These are phyloP conservation scores for Cricetomys ansorgei DNA, from an alignment of 2,113 vertebrate genomes.

Conservation along the genomic window DNA sequence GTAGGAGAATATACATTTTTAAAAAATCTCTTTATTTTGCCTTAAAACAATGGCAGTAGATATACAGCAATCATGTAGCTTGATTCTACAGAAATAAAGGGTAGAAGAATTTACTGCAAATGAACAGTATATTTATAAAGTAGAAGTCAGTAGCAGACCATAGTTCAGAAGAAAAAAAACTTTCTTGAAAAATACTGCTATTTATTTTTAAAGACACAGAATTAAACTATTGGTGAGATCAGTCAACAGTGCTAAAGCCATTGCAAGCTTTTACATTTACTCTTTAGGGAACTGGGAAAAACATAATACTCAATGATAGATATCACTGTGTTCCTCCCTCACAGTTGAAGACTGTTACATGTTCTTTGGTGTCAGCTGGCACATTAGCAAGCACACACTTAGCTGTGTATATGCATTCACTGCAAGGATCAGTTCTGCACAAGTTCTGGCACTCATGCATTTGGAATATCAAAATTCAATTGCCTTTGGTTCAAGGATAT, in stretches of 20 bases:
- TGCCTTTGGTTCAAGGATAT: background rate
- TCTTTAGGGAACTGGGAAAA: background rate
- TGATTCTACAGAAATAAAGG: conserved; percentile 49
- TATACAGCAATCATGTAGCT: background rate
- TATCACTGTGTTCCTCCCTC: background rate
- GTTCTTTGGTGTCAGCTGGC: background rate
- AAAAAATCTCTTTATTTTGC: conserved; percentile 43
- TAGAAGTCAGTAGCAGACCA: conserved; percentile 2
- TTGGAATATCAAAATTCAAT: background rate
- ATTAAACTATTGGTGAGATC: background rate
- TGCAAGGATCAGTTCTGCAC: background rate
- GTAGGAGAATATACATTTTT: conserved; percentile 15
- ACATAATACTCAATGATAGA: background rate
- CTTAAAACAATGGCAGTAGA: conserved; percentile 13
- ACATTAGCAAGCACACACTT: background rate
- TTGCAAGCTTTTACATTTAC: background rate
- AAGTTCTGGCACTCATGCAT: background rate
- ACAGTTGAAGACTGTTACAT: background rate
- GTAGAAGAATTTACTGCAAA: conserved; percentile 37
- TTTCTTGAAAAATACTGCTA: conserved; percentile 57
- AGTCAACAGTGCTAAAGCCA: conserved; percentile 24
- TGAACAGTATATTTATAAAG: conserved; percentile 47
- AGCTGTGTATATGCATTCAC: background rate
- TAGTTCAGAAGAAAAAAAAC: background rate
- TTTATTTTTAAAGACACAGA: conserved; percentile 57